Evolutionary conservation across 2,888 invertebrate species (phyloP).

Genomic region (Drosophila quasianomalipes): DNA sequence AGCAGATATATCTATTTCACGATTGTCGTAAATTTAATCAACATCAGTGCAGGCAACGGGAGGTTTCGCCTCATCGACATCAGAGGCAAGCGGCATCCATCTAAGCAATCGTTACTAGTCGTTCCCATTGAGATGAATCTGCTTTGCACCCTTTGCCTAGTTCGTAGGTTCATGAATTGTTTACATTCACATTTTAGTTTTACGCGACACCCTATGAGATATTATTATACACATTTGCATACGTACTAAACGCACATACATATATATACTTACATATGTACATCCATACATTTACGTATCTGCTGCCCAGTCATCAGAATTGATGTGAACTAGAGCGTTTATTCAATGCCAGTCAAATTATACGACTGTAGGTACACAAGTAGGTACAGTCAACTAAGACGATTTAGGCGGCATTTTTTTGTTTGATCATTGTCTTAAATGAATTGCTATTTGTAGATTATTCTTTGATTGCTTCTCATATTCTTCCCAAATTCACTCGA

Average conservation of each 20-base stretch:
- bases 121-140: neutral
- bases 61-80: slow-evolving; percentile 41
- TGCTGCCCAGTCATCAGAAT: slow-evolving; percentile 6
- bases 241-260: neutral
- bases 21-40: slow-evolving; percentile 65
- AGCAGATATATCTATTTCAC: slow-evolving; percentile 43
- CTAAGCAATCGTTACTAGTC: slow-evolving; percentile 19
- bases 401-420: slow-evolving; percentile 52
- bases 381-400: slow-evolving; percentile 15
- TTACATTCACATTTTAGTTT: slow-evolving; percentile 28
- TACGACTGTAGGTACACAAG: slow-evolving; percentile 10
- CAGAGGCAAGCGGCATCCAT: slow-evolving; percentile 23
- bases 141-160: slow-evolving; percentile 7
- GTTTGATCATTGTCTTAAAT: slow-evolving; percentile 30
- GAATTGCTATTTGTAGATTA: slow-evolving; percentile 23
- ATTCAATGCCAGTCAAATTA: slow-evolving; percentile 48
- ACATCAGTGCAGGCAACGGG: slow-evolving; percentile 45
- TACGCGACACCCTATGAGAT: slow-evolving; percentile 30
- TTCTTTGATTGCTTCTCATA: slow-evolving; percentile 10
- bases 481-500: neutral
- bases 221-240: slow-evolving; percentile 21
- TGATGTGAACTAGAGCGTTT: slow-evolving; percentile 26
- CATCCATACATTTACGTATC: neutral
- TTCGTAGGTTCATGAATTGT: slow-evolving; percentile 30
- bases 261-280: neutral